Base-by-base conservation (phyloP, 2,888 invertebrate genomes). In the Synergus itoensis region DNA sequence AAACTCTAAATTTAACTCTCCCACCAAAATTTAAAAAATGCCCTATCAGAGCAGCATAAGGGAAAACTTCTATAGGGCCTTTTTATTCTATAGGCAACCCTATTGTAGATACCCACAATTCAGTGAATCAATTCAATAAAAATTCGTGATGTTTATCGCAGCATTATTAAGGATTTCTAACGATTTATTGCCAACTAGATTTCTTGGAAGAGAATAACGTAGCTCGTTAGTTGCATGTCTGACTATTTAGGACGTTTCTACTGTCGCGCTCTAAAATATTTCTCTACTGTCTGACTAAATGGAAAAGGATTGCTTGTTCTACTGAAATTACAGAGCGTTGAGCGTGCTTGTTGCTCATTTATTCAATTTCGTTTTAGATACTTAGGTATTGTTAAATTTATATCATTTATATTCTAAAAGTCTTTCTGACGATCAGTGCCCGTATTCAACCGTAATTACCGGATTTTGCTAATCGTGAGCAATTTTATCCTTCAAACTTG, bases 291-390 rank as follows among this genome's bases (percentile, higher is more conserved):
- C 65, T 65, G 65, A 65, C 65, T 41, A 40, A 65, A 65, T n/a
- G 41, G 40, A 41, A 65, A 65, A 65, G 43, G 41, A 40, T 65
- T 65, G n/a, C 65, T 65, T 65, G n/a, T 43, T 65, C 65, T 65
- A 65, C 65, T 65, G 36, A 41, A 41, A 41, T 21, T 63, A 36
- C 36, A 36, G 28, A 63, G 11, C 9, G 18, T 36, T 36, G 36
- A 36, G 5, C 36, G 36, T n/a, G 60, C 11, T 62, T 62, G 7
- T 21, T 62, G 21, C 60, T 21, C 7, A 62, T 21, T 21, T 62
- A 21, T 18, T 7, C 11, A 18, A 62, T 18, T 62, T 14, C 45
- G 14, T 45, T 62, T 62, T 11, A 62, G 21, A 62, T 18, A 28
- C 60, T 9, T 21, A n/a, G n/a, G n/a, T n/a, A 21, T 11, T 45